Evolutionary conservation across 2,113 vertebrate species (phyloP), one percentile per base, ranked within the genome.

Genomic region (Azemiops feae): DNA sequence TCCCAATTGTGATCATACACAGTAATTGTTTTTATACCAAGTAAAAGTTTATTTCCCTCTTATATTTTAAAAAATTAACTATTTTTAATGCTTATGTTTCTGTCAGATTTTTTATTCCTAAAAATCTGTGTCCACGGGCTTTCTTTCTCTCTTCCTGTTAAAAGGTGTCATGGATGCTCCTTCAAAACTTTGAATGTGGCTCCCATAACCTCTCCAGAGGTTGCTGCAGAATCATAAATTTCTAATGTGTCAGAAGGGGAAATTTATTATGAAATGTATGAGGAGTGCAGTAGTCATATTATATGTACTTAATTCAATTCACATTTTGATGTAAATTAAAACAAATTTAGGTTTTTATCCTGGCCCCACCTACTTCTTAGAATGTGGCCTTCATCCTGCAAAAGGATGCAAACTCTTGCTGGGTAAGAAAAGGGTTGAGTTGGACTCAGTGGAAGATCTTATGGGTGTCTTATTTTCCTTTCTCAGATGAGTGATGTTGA

Each of bases 401-500:
- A 43, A 39, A 81, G 34, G 34, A 43, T 81, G 7, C 34, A 39
- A 81, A 81, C 34, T 0, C 2, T 81, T 81, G 74, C 34, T 81
- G 18, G 16, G 18, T 81, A 39, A 39, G 34, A 39, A 81, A 39
- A 81, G 74, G 20, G 34, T 22, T 58, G 18, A 58, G 23, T 6
- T 45, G 12, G 47, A 47, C 85, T 81, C 91, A 27, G 18, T 81
- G 53, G 92, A 85, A 91, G 22, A 1, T 1, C 25, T 3, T 25
- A 27, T 93, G 1, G n/a, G 1, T 93, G 23, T 3, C 91, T 85
- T 57, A 1, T 94, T 97, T 85, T 43, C 5, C 92, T 97, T 96
- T 95, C 91, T 57, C 97, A 99, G 99, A 99, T 99, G 99, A 99
- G 98, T 60, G 99, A 99, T 87, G 99, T 99, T 3, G 98, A 99